A percentile compares a stretch with the other conserved stretches of the same genome.
Evolutionary conservation across 2,797 vertebrate species (phyloP).

Genomic region (Lithobates pipiens): DNA sequence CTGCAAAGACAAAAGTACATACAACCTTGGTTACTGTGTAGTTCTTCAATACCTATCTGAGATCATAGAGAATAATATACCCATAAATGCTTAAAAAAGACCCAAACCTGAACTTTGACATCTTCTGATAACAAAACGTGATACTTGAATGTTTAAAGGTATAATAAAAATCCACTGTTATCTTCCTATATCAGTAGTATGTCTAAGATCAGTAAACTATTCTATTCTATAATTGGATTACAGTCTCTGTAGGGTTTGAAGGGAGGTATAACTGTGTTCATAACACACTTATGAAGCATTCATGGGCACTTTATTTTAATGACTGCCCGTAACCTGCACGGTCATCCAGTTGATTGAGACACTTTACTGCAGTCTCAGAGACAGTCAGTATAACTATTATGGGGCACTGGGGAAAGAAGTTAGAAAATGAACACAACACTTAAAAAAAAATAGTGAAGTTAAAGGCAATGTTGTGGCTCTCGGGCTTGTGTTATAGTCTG

Average conservation of each 20-base stretch:
- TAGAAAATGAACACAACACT: conserved; percentile 15
- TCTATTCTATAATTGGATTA: conserved; percentile 46
- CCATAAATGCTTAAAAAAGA: not conserved
- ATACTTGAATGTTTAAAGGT: conserved; percentile 9
- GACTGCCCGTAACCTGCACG: conserved; percentile 46
- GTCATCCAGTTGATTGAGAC: conserved; percentile 39
- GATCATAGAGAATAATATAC: no score
- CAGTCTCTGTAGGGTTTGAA: conserved; percentile 30
- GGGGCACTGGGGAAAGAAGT: conserved; percentile 31
- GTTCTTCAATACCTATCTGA: no score
- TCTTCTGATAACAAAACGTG: not conserved
- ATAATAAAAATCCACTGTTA: conserved; percentile 31
- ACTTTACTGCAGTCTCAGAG: conserved; percentile 18
- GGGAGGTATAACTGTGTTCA: conserved; percentile 20
- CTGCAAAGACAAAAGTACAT: no score
- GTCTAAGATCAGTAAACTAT: conserved; percentile 33
- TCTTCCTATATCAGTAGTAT: conserved; percentile 49
- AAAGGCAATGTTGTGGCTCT: not conserved
- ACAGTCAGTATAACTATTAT: conserved; percentile 39
- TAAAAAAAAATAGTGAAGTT: conserved; percentile 13
- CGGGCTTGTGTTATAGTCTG: not conserved
- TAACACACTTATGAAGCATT: conserved; percentile 49
- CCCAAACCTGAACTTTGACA: conserved; percentile 28
- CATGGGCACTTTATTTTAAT: conserved; percentile 58
- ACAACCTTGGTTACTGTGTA: no score